Evolutionary conservation across 2,888 invertebrate species (phyloP).

Genomic region (Drosophila histrio): DNA sequence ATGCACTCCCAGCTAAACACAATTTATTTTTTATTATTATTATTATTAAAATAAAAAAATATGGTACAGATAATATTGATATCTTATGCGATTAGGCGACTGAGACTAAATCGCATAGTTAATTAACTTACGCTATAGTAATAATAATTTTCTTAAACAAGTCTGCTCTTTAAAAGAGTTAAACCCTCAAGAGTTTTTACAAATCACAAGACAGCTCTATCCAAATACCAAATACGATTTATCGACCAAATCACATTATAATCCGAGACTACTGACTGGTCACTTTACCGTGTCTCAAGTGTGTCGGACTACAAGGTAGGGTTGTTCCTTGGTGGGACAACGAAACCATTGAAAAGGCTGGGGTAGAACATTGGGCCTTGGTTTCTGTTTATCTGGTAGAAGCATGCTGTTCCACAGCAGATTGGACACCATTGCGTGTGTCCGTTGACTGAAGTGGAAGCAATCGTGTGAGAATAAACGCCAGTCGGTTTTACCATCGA

Average conservation of each 20-base stretch:
- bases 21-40: too few species aligned
- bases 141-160: not conserved
- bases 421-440: slow-evolving; percentile 85
- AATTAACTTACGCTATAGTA: not conserved
- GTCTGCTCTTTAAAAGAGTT: not conserved
- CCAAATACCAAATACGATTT: not conserved
- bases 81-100: too few species aligned
- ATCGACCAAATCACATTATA: too few species aligned
- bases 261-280: not conserved
- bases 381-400: slow-evolving; percentile 84
- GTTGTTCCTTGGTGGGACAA: slow-evolving; percentile 80
- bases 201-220: slow-evolving; percentile 15
- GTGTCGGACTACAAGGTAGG: slow-evolving; percentile 78
- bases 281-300: slow-evolving; percentile 27
- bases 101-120: not conserved
- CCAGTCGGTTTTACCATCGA: slow-evolving; percentile 84
- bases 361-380: slow-evolving; percentile 14
- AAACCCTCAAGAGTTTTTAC: not conserved
- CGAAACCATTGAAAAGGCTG: slow-evolving; percentile 58
- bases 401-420: slow-evolving; percentile 86
- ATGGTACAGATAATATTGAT: too few species aligned
- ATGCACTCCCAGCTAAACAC: too few species aligned
- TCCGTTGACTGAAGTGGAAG: slow-evolving; percentile 87
- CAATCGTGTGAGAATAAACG: slow-evolving; percentile 86
- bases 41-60: too few species aligned